Evolutionary conservation across 2,113 vertebrate species (phyloP), one percentile per base, ranked within the genome.

Genomic region (Hemicordylus capensis): DNA sequence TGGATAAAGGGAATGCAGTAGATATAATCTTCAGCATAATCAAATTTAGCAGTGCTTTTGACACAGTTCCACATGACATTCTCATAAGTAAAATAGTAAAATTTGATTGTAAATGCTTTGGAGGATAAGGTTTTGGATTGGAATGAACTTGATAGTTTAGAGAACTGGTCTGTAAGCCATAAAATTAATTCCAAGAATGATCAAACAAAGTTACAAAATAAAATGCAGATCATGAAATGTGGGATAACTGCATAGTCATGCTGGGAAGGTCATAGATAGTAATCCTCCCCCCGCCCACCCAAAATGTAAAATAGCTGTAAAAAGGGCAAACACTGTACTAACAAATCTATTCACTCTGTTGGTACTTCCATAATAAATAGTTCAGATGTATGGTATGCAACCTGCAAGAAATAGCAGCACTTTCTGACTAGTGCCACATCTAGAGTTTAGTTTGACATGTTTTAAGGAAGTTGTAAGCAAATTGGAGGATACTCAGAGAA

Each of bases 11-110:
- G 66, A 84, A 84, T 84, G 48, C 83, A 77, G 61, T 77, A 84
- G 74, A 79, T 85, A 79, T 70, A 85, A 84, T 85, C 75, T 85
- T 85, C 54, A 72, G 64, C 31, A 46, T 72, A 70, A 85, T 85
- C 75, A 84, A 84, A 84, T 84, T 84, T 70, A 85, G 75, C 51
- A 28, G 64, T 78, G 74, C 64, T 85, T 85, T 85, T 78, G 75
- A 85, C 84, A 85, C 64, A 85, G 84, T 79, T 85, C 76, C 84
- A 85, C 64, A 78, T 79, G 84, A 85, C 76, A 85, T 79, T 85
- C 76, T 72, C 76, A 70, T 70, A 85, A 72, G 56, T 78, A 79
- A 85, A 79, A 64, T 85, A 79, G 83, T 72, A 70, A 78, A 85
- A 85, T 79, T 72, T 85, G 74, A 84, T 84, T 84, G 83, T 78